Base-by-base conservation (phyloP, 2,888 invertebrate genomes). In the Ennomos erosarius region DNA sequence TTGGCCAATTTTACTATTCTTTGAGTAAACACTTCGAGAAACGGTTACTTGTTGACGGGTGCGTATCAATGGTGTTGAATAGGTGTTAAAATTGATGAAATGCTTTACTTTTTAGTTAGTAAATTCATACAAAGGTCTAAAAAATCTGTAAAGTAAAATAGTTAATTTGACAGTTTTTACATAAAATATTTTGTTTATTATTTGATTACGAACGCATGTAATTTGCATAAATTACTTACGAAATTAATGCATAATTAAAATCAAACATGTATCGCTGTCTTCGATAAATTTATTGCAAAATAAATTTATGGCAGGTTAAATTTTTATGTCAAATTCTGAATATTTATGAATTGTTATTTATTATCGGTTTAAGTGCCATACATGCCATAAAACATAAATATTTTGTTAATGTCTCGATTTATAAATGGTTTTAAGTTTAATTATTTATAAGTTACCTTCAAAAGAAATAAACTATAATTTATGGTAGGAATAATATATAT, bases 301-400 rank as follows among this genome's bases (percentile, higher is more conserved):
- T 73, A 76, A 76, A 82, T 82, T 82, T 82, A 83, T 82, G 64
- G 68, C 63, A 62, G 74, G 75, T 71, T 73, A 73, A 74, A 65
- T 79, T 78, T 78, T 75, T 78, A 78, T 79, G 75, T 75, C 70
- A 68, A 63, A 70, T 76, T 70, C 74, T 76, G 75, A 79, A 83
- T 82, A 80, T 79, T 81, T 76, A 82, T 82, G 72, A 64, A 55
- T 54, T 10, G 46, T 59, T 37, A 59, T 59, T 55, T 59, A 59
- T 54, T 42, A 55, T 43, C 45, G 44, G 47, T 34, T 59, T 59
- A 55, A 55, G 55, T 59, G 59, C 46, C 46, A 59, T 37, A 55
- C 42, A 35, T 51, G 51, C 35, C 39, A 60, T 60, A 52, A 60
- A 61, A 56, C 38, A 56, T 61, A 56, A 61, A 56, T 56, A 56